phyloP scores from a whole-genome alignment of 2,797 vertebrate genomes.

The Onychomys torridus region DNA sequence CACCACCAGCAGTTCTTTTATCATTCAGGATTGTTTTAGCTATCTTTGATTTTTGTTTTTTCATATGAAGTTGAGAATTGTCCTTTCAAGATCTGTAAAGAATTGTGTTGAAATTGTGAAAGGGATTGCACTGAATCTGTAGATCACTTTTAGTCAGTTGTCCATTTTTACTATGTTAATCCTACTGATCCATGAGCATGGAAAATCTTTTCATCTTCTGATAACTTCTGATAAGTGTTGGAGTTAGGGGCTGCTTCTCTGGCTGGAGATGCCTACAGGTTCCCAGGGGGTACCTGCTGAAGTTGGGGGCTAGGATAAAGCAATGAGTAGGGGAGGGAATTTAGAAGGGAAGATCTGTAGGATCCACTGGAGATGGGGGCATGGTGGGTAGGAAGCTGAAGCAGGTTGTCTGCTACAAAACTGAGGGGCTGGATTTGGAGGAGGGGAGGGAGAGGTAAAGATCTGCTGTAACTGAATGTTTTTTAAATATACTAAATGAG shows the following conservation, averaged over 20 bases:
- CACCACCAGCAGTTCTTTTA: background rate
- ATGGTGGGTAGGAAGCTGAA: background rate
- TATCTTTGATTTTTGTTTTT: background rate
- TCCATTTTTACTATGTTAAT: background rate
- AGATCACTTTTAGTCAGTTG: background rate
- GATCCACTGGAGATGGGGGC: background rate
- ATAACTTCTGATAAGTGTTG: background rate
- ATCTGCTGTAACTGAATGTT: background rate
- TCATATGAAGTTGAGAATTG: background rate
- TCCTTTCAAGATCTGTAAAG: background rate
- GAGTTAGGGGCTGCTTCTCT: background rate
- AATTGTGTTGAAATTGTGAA: background rate
- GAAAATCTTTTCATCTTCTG: background rate
- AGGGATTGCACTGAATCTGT: background rate
- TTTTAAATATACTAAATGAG: background rate
- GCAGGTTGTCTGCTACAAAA: background rate
- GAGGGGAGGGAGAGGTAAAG: background rate
- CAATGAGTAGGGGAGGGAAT: background rate
- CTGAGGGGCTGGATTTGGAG: background rate
- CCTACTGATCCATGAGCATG: background rate
- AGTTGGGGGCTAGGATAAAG: background rate
- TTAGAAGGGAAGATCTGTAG: background rate
- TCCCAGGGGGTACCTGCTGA: background rate
- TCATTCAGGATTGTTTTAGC: background rate
- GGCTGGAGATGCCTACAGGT: background rate